These are phyloP conservation scores for Hestina assimilis DNA, from an alignment of 1,140 invertebrate genomes.

Conservation along the genomic window DNA sequence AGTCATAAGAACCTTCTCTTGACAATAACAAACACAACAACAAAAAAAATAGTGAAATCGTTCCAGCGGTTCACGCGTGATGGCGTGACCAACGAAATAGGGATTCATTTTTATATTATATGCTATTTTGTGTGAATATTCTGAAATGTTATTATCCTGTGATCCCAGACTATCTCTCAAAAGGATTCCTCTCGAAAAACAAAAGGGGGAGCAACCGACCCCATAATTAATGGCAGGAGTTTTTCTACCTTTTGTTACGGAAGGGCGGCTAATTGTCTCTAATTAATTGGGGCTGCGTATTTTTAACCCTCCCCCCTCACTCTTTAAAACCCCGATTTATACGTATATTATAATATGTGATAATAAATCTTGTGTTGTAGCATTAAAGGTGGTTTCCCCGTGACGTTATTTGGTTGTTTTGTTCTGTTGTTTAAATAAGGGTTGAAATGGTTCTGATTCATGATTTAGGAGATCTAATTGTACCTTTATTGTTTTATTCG, in stretches of 20 bases:
- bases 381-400: not conserved
- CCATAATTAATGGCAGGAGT: conserved; percentile 66
- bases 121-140: not conserved
- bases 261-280: conserved; percentile 69
- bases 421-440: conserved; percentile 23
- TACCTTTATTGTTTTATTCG: conserved; percentile 40
- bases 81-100: too few species aligned
- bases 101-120: too few species aligned
- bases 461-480: conserved; percentile 49
- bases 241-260: conserved; percentile 71
- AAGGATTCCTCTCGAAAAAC: conserved; percentile 44
- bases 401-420: not conserved
- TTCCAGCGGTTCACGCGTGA: too few species aligned
- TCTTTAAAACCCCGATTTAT: conserved; percentile 22
- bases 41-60: too few species aligned
- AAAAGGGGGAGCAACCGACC: conserved; percentile 47
- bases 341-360: not conserved
- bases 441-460: conserved; percentile 28
- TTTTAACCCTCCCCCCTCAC: conserved; percentile 22
- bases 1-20: too few species aligned
- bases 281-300: conserved; percentile 60
- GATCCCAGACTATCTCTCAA: conserved; percentile 21
- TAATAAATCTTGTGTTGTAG: not conserved
- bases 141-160: conserved; percentile 18
- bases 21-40: too few species aligned